Evolutionary conservation across 2,888 invertebrate species (phyloP).

Genomic region (Cactoblastis cactorum): DNA sequence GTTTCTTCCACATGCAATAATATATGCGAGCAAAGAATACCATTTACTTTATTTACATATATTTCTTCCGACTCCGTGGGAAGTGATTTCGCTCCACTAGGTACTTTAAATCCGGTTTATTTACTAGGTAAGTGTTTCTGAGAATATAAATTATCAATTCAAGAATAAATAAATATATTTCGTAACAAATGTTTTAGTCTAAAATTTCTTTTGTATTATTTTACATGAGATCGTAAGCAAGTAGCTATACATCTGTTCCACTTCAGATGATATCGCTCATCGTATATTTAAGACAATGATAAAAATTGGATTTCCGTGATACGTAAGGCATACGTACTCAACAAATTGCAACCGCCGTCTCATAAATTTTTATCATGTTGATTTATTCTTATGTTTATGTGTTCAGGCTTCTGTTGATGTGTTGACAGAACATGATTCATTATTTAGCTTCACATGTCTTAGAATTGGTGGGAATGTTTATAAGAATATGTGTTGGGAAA

Average conservation of each 20-base stretch:
- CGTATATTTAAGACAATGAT: not conserved
- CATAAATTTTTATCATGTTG: slow-evolving; percentile 3
- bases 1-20: slow-evolving; percentile 7
- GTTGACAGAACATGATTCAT: slow-evolving; percentile 12
- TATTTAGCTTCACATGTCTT: not conserved
- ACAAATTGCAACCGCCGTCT: slow-evolving; percentile 5
- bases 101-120: not conserved
- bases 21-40: slow-evolving; percentile 10
- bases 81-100: slow-evolving; percentile 1
- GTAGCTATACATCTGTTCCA: not conserved
- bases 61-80: not conserved
- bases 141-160: not conserved
- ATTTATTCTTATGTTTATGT: slow-evolving; percentile 5
- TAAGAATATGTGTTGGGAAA: not conserved
- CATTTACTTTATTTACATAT: slow-evolving; percentile 7
- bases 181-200: not conserved
- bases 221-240: not conserved
- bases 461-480: slow-evolving; percentile 7
- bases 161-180: not conserved
- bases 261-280: not conserved
- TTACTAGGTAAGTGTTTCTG: not conserved
- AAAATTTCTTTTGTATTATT: not conserved
- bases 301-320: not conserved
- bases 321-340: not conserved
- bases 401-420: not conserved